Conservation (phyloP, 2,888 invertebrate species). For the Athalia cordata region DNA sequence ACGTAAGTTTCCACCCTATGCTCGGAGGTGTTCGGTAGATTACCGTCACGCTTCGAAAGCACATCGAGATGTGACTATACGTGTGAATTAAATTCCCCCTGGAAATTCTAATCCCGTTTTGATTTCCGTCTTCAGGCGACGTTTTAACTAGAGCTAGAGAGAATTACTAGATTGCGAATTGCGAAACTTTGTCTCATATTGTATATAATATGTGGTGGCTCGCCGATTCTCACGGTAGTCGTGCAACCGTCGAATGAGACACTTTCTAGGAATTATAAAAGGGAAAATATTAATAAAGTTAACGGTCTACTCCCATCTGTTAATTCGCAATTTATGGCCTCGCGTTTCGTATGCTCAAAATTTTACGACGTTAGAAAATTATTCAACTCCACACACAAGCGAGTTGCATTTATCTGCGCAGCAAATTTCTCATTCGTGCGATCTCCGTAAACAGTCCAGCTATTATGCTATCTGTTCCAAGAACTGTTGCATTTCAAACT, state of each 20-base stretch:
- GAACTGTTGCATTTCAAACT: slow-evolving; percentile 11
- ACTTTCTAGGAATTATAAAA: background rate
- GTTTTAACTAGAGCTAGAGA: slow-evolving; percentile 9
- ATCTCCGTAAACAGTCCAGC: background rate
- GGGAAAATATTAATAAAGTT: slow-evolving; percentile 10
- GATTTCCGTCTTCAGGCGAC: slow-evolving; percentile 19
- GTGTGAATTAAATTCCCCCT: background rate
- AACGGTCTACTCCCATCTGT: background rate
- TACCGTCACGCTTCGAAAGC: background rate
- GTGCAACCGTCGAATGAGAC: slow-evolving; percentile 4
- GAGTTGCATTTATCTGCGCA: background rate
- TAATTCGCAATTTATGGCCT: background rate
- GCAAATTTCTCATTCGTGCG: background rate
- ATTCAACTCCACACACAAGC: background rate
- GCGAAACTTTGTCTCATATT: slow-evolving; percentile 15
- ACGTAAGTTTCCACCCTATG: too few species aligned
- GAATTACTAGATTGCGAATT: slow-evolving; percentile 16
- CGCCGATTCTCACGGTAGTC: slow-evolving; percentile 30
- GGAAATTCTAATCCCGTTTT: slow-evolving; percentile 21
- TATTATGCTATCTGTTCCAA: too few species aligned
- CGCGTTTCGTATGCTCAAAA: slow-evolving; percentile 1
- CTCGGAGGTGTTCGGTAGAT: background rate
- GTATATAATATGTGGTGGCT: too few species aligned
- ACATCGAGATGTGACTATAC: too few species aligned
- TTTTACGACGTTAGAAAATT: slow-evolving; percentile 5